These are phyloP conservation scores for Liparis tanakae DNA, from an alignment of 2,797 vertebrate genomes.

Conservation along the genomic window DNA sequence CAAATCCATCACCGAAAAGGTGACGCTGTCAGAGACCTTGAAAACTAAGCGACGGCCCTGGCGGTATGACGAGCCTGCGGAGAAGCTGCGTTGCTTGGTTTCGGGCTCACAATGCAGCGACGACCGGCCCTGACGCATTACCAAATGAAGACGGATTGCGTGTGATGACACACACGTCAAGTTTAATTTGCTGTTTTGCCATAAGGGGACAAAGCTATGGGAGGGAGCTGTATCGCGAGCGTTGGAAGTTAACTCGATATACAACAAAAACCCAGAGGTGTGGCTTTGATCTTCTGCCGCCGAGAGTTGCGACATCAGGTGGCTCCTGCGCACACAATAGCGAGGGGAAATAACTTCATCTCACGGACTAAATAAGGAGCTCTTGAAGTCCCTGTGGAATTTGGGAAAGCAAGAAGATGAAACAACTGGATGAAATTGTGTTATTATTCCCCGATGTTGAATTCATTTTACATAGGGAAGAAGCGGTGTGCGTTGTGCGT, in stretches of 20 bases:
- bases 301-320: conserved; percentile 46
- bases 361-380: conserved; percentile 46
- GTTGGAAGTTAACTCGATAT: conserved; percentile 58
- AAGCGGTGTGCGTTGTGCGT: conserved; percentile 49
- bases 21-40: conserved; percentile 67
- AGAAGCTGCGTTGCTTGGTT: conserved; percentile 66
- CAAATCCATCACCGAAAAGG: conserved; percentile 50
- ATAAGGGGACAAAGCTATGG: conserved; percentile 44
- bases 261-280: conserved; percentile 73
- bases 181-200: conserved; percentile 67
- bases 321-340: conserved; percentile 50
- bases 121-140: conserved; percentile 62
- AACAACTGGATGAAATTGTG: conserved; percentile 53
- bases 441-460: conserved; percentile 46
- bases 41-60: conserved; percentile 50
- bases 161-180: conserved; percentile 69
- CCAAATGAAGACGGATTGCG: conserved; percentile 80
- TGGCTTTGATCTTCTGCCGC: conserved; percentile 70
- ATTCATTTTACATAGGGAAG: conserved; percentile 50
- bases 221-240: conserved; percentile 49
- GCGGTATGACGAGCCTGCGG: conserved; percentile 53
- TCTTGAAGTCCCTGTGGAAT: conserved; percentile 52
- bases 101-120: conserved; percentile 59
- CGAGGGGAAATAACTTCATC: conserved; percentile 52
- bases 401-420: conserved; percentile 48